Conservation (phyloP, 92 coral and sea anemone genomes). For the Isaurus tuberculatus region DNA sequence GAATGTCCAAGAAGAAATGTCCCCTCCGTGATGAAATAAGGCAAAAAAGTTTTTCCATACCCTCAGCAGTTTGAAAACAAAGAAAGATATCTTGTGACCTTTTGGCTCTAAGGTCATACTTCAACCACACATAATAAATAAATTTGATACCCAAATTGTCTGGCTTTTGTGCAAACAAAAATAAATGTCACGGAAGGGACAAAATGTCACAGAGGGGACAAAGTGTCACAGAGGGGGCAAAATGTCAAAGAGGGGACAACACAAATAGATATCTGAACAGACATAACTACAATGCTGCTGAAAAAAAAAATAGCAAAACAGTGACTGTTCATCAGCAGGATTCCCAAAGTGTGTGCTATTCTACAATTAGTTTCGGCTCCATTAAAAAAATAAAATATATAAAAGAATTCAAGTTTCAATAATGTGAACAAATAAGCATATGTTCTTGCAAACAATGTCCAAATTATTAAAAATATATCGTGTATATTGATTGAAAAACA, state of each 20-base stretch:
- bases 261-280: background rate
- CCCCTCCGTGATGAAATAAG: conserved; percentile 33
- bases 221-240: conserved; percentile 29
- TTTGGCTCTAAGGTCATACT: conserved; percentile 2
- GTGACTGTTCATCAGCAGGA: background rate
- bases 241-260: conserved; percentile 21
- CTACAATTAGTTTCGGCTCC: too few species aligned
- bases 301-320: background rate
- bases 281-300: background rate
- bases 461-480: background rate
- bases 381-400: background rate
- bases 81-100: conserved; percentile 10
- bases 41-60: conserved; percentile 9
- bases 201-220: conserved; percentile 28
- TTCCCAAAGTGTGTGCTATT: too few species aligned
- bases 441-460: conserved; percentile 26
- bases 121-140: conserved; percentile 11
- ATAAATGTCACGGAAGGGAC: conserved; percentile 30
- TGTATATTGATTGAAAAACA: background rate
- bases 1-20: conserved; percentile 13
- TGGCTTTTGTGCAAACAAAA: conserved; percentile 17
- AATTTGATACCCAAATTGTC: conserved; percentile 22
- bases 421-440: conserved; percentile 19
- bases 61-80: conserved; percentile 11
- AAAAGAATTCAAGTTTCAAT: conserved; percentile 14